Evolutionary conservation across 2,797 vertebrate genomes (phyloP), one percentile per base, ranked within the genome.

Genomic region (Spea hammondii): DNA sequence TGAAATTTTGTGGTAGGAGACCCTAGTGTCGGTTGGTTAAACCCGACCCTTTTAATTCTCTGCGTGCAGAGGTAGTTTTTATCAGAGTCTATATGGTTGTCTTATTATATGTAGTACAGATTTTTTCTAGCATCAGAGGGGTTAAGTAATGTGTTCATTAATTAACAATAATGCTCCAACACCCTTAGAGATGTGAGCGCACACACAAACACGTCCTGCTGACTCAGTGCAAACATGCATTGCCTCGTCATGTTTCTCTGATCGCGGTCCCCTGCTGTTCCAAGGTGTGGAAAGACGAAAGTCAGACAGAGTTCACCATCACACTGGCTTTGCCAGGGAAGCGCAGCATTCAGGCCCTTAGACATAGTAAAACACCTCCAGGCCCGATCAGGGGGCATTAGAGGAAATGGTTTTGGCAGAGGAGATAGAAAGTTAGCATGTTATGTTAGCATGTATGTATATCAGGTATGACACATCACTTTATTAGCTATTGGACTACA

Each of bases 271-370:
- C 74, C 79, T 68, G 69, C 74, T 81, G 79, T 50, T 60, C 5
- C 10, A 48, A 72, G 79, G 74, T 81, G 74, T 81, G 69, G 55
- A 72, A 77, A 65, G 62, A 77, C 32, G 47, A 62, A 72, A 46
- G 79, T 81, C 79, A 76, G 74, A 62, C 74, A 81, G 69, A 77
- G 74, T 81, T 81, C 79, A 81, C 17, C 47, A 17, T 68, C 14
- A 3, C 32, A 32, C 32, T 32, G 32, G 32, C 32, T 32, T 32
- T 32, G 32, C 32, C 32, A 32, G 69, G 65, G 65, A 68, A 17
- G 14, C 8, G 4, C 54, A 60, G 6, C 14, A 45, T 53, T 68
- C 10, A 68, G 54, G 6, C 67, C 67, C 32, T 57, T 46, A 62
- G 49, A 77, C 12, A 46, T 77, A 66, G 8, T 44, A 70, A 46